Evolutionary conservation across 2,888 invertebrate species (phyloP), one percentile per base, ranked within the genome.

Genomic region (Yponomeuta malinellus): DNA sequence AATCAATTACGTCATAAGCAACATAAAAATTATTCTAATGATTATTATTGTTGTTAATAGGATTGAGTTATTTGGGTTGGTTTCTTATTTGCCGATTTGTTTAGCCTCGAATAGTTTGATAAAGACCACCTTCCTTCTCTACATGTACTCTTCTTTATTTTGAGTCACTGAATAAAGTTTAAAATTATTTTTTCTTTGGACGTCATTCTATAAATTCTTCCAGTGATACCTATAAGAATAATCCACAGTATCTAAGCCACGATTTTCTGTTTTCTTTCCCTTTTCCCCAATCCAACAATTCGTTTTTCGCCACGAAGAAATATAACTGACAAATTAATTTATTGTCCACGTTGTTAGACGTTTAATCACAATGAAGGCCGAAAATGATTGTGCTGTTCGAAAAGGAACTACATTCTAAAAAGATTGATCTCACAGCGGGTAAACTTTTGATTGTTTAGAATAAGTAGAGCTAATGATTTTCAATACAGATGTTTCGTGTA

Each of bases 351-450:
- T n/a, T 65, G 29, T 9, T 15, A 1, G 52, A 15, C 52, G 12
- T n/a, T 31, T 65, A 65, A 65, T 65, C 65, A 65, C 31, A 65
- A 65, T 31, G 65, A 10, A 31, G 31, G 29, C 23, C 12, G 33
- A 65, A 59, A 65, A 8, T 65, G 65, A 65, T 65, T 15, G 65
- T 12, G 9, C 31, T 65, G 65, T 29, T 65, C 9, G 31, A 31
- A 65, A 65, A 65, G 65, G 33, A 65, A 65, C 2, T 29, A 23
- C n/a, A 65, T 65, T 65, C 29, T 65, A 33, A 29, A 31, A 10
- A 4, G 33, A 65, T 65, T 65, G 65, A 65, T 65, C 31, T 33
- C 65, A 12, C 65, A 12, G 65, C 65, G 65, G 31, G 65, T 43
- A 43, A 65, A 9, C 0, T 65, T 59, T 15, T 12, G 15, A 15